These are phyloP conservation scores for Prionace glauca DNA, from an alignment of 2,797 vertebrate species.

Conservation along the genomic window DNA sequence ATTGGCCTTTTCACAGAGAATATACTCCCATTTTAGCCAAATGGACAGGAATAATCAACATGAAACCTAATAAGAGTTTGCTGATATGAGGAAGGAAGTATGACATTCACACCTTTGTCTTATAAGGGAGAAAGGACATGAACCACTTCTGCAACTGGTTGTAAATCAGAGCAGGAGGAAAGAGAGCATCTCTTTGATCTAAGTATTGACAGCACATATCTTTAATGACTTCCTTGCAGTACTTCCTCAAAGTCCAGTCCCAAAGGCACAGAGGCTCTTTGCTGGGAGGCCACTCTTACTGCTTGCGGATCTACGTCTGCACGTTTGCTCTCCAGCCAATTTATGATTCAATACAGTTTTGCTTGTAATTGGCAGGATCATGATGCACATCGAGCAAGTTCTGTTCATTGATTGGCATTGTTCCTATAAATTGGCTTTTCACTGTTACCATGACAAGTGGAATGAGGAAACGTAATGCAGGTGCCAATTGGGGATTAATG, in stretches of 20 bases:
- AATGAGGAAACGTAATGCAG: neutral
- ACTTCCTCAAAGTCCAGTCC: neutral
- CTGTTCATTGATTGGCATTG: neutral
- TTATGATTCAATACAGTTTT: neutral
- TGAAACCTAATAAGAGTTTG: neutral
- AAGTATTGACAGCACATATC: neutral
- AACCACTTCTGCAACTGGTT: neutral
- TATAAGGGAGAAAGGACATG: neutral
- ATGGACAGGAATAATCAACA: neutral
- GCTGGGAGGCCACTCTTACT: neutral
- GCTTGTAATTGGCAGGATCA: neutral
- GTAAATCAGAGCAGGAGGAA: neutral
- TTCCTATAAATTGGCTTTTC: neutral
- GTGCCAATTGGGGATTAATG: neutral
- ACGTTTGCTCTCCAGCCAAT: neutral
- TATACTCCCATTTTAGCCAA: neutral
- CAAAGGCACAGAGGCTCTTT: neutral
- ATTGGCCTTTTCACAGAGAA: neutral
- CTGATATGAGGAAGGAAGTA: neutral
- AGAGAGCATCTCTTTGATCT: neutral
- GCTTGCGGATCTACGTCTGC: neutral
- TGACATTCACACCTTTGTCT: neutral
- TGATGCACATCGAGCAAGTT: neutral
- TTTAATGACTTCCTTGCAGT: neutral
- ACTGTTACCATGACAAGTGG: neutral